Evolutionary conservation across 2,113 vertebrate genomes (phyloP).

Genomic region (Cyanistes caeruleus): DNA sequence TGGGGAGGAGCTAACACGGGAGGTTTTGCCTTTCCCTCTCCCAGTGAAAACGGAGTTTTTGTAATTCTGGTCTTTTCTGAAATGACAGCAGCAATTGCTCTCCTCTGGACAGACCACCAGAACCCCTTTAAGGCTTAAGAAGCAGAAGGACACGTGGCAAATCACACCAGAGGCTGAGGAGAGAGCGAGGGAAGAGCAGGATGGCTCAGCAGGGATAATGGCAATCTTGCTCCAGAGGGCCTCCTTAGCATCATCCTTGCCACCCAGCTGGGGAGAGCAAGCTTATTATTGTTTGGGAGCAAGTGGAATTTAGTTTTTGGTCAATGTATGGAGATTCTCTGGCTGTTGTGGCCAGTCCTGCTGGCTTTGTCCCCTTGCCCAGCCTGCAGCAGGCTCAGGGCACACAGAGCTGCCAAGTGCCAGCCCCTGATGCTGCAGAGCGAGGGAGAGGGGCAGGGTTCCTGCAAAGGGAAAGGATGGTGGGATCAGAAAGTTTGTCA

Average conservation of each 20-base stretch:
- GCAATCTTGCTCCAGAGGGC: background rate
- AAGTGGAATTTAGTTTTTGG: background rate
- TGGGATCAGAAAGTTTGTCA: background rate
- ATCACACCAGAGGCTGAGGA: background rate
- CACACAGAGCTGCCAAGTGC: background rate
- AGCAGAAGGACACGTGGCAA: background rate
- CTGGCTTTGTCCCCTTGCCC: background rate
- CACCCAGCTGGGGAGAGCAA: background rate
- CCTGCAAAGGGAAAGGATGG: background rate
- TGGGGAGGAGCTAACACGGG: background rate
- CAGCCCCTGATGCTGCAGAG: background rate
- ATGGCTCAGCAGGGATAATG: background rate
- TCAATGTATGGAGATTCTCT: background rate
- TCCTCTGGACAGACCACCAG: background rate
- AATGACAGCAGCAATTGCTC: background rate
- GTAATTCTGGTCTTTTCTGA: background rate
- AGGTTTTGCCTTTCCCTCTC: background rate
- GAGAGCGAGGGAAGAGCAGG: background rate
- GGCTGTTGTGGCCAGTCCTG: accelerated
- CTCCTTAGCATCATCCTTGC: background rate
- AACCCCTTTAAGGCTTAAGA: background rate
- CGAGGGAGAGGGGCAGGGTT: background rate
- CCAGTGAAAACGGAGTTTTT: background rate
- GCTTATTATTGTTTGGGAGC: background rate
- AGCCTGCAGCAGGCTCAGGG: background rate